Percentiles rank a stretch among this genome's conserved stretches.
phyloP scores from a whole-genome alignment of 2,797 vertebrate genomes.

The Sebastes minor region DNA sequence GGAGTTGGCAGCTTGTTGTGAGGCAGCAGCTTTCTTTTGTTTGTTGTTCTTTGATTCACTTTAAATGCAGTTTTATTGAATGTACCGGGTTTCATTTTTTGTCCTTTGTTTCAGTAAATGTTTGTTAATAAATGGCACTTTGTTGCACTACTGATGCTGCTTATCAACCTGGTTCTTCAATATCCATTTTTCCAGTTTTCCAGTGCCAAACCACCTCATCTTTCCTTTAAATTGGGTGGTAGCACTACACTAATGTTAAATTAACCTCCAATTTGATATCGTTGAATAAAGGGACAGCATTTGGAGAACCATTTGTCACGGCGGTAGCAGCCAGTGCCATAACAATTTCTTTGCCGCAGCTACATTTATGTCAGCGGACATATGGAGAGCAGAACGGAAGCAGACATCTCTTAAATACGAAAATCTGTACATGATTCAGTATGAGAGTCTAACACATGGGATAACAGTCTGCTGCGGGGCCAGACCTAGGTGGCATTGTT shows the following conservation, averaged over 20 bases:
- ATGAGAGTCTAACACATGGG: slow-evolving; percentile 71
- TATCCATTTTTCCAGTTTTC: too few species aligned
- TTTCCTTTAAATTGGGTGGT: too few species aligned
- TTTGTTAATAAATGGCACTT: too few species aligned
- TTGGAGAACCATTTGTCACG: not conserved
- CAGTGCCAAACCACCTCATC: too few species aligned
- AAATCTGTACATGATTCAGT: slow-evolving; percentile 70
- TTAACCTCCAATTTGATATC: slow-evolving; percentile 9
- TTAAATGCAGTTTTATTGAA: too few species aligned
- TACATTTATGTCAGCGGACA: slow-evolving; percentile 41
- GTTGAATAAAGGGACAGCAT: not conserved
- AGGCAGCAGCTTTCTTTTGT: too few species aligned
- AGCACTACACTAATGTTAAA: not conserved
- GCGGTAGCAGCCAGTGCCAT: not conserved
- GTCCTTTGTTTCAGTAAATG: too few species aligned
- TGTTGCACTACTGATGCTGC: too few species aligned
- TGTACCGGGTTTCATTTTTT: too few species aligned
- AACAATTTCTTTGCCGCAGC: slow-evolving; percentile 9
- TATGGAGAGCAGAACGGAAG: slow-evolving; percentile 62
- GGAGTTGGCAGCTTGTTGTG: too few species aligned
- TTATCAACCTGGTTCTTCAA: too few species aligned
- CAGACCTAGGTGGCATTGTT: slow-evolving; percentile 67
- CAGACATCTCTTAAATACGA: slow-evolving; percentile 61
- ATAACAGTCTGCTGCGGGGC: slow-evolving; percentile 67
- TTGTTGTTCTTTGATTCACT: too few species aligned